phyloP scores from a whole-genome alignment of 2,113 vertebrate genomes.

The Eptesicus fuscus region DNA sequence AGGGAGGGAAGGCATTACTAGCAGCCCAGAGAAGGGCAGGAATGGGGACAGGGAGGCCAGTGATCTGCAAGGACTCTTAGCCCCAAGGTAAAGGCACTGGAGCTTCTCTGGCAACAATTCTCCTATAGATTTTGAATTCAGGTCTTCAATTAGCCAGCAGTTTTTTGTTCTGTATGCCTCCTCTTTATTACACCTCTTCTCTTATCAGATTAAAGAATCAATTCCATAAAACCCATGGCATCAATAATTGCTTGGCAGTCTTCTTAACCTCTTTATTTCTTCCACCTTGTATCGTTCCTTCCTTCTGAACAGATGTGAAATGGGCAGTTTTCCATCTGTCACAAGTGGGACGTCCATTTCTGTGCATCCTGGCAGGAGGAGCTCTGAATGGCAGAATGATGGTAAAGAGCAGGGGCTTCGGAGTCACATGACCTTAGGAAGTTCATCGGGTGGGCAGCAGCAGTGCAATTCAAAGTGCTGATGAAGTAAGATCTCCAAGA shows the following conservation, averaged over 20 bases:
- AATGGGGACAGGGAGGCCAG: neutral
- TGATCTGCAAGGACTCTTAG: neutral
- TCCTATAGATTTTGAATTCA: neutral
- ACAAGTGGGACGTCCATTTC: neutral
- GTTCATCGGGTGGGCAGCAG: neutral
- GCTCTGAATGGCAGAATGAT: neutral
- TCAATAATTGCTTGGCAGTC: neutral
- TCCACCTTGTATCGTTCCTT: neutral
- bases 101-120: neutral
- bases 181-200: neutral
- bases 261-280: neutral
- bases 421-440: neutral
- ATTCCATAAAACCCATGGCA: neutral
- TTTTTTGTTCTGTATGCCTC: neutral
- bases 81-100: neutral
- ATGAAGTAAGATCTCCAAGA: neutral
- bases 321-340: neutral
- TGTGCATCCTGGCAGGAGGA: neutral
- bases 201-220: neutral
- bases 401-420: neutral
- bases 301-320: neutral
- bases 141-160: neutral
- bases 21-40: neutral
- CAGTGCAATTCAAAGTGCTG: neutral
- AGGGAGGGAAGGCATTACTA: neutral